Conservation (phyloP, 2,888 invertebrate genomes). For the Tridacna crocea region DNA sequence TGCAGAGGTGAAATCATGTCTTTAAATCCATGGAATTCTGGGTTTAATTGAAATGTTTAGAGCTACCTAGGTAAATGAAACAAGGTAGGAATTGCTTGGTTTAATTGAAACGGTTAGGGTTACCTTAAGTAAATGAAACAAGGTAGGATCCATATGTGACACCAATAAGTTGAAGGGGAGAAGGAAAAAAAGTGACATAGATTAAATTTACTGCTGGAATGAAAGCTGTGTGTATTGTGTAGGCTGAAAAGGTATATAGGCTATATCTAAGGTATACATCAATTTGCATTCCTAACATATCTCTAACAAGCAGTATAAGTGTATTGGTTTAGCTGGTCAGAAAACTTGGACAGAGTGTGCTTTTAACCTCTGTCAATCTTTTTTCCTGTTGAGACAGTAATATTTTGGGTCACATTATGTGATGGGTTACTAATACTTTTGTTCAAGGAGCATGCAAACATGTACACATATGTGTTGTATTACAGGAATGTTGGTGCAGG, state of each 20-base stretch:
- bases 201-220: slow-evolving; percentile 20
- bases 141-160: neutral
- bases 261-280: slow-evolving; percentile 24
- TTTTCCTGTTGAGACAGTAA: neutral
- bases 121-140: too few species aligned
- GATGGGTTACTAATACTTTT: neutral
- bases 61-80: too few species aligned
- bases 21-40: too few species aligned
- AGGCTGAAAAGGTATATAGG: slow-evolving; percentile 9
- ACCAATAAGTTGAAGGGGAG: neutral
- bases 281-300: slow-evolving; percentile 26
- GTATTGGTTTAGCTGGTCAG: slow-evolving; percentile 12
- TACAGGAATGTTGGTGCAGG: too few species aligned
- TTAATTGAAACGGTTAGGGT: too few species aligned
- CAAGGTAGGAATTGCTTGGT: too few species aligned
- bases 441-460: neutral
- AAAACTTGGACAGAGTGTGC: neutral
- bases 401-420: neutral
- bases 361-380: neutral
- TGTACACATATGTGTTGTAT: neutral
- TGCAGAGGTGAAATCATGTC: neutral
- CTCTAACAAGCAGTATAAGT: slow-evolving; percentile 5
- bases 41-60: too few species aligned
- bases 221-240: slow-evolving; percentile 20
- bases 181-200: slow-evolving; percentile 13